phyloP scores from a whole-genome alignment of 2,888 invertebrate species.

The Hermaeophaga mercurialis region DNA sequence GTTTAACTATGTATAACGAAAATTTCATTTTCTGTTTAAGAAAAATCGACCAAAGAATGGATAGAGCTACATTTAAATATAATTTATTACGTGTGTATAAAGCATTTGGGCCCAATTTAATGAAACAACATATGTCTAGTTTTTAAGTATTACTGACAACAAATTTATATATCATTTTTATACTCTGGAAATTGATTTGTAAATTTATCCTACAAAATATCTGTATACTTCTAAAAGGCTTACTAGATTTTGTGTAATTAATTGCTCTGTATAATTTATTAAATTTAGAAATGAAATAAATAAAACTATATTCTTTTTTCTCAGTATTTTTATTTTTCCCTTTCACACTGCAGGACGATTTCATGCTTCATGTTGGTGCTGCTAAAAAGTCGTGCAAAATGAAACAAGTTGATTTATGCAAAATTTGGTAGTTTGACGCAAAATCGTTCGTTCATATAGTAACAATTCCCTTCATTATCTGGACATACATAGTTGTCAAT shows the following conservation, averaged over 20 bases:
- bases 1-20: neutral
- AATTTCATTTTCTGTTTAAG: no score
- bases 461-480: neutral
- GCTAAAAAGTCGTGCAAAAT: no score
- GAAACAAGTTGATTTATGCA: no score
- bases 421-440: neutral
- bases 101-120: constrained; percentile 2
- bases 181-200: no score
- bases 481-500: neutral
- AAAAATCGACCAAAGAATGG: no score
- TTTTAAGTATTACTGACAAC: neutral
- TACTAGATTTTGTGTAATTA: no score
- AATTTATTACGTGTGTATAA: neutral
- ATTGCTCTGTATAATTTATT: no score
- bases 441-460: neutral
- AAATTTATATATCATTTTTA: neutral
- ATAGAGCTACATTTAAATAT: constrained; percentile 4
- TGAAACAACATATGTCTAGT: neutral
- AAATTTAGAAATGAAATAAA: neutral
- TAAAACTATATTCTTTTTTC: neutral
- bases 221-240: no score
- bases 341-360: no score
- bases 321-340: neutral
- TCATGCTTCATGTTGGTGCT: no score
- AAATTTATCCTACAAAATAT: no score